Conservation (phyloP, 2,113 vertebrate genomes). For the Paraplagusia blochii region DNA sequence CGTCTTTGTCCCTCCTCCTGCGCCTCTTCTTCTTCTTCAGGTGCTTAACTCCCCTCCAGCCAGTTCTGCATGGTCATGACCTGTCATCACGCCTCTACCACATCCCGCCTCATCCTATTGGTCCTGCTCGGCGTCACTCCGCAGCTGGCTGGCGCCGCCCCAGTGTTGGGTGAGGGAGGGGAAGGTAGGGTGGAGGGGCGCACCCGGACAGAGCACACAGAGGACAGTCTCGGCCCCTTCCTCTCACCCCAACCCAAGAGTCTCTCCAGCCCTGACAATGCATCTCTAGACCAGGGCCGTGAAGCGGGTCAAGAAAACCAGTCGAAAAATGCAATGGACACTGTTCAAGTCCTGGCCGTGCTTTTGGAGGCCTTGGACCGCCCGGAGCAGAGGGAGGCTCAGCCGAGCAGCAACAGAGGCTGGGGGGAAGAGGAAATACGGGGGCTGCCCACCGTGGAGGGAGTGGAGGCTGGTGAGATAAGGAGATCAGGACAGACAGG, state of each 20-base stretch:
- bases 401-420: slow-evolving; percentile 41
- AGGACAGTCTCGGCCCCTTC: slow-evolving; percentile 56
- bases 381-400: slow-evolving; percentile 41
- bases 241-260: slow-evolving; percentile 34
- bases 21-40: slow-evolving; percentile 53
- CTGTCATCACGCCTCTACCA: slow-evolving; percentile 74
- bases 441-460: slow-evolving; percentile 49
- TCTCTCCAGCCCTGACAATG: slow-evolving; percentile 34
- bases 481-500: slow-evolving; percentile 48
- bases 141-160: slow-evolving; percentile 69
- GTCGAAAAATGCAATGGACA: slow-evolving; percentile 70
- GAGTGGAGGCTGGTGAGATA: slow-evolving; percentile 53
- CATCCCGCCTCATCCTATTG: slow-evolving; percentile 75
- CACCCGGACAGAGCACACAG: slow-evolving; percentile 60
- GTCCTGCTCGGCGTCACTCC: slow-evolving; percentile 74
- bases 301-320: slow-evolving; percentile 44
- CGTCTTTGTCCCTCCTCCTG: slow-evolving; percentile 26
- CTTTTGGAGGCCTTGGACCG: slow-evolving; percentile 82
- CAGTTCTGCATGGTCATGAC: slow-evolving; percentile 81
- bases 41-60: slow-evolving; percentile 76
- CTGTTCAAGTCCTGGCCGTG: slow-evolving; percentile 76
- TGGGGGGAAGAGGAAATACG: slow-evolving; percentile 58
- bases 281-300: slow-evolving; percentile 32
- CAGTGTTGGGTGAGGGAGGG: slow-evolving; percentile 62
- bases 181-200: slow-evolving; percentile 59